Percentiles rank a stretch among this genome's conserved stretches.
Conservation (phyloP, 2,888 invertebrate species). For the Crossocerus cetratus region DNA sequence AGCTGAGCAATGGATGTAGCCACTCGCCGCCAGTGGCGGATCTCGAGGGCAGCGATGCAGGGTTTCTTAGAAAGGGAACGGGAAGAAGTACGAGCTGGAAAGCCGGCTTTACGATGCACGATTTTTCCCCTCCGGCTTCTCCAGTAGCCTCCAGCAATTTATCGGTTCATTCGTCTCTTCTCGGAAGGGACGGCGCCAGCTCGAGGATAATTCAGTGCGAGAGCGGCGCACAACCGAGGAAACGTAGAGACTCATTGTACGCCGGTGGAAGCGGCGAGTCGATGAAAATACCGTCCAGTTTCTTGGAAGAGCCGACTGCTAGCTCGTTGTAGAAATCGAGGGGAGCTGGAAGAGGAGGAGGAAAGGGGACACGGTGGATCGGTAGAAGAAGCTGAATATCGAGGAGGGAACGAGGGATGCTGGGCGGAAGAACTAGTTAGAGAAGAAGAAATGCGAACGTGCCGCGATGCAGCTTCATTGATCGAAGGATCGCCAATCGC, state of each 20-base stretch:
- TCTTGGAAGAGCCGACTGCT: constrained; percentile 7
- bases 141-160: constrained; percentile 3
- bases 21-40: too few species aligned
- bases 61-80: too few species aligned
- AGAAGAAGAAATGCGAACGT: constrained; percentile 60
- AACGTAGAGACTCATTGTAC: neutral
- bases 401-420: constrained; percentile 14
- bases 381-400: constrained; percentile 28
- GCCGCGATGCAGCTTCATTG: constrained; percentile 55
- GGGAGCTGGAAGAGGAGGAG: neutral
- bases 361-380: neutral
- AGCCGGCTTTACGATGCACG: neutral
- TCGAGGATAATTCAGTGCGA: neutral
- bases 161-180: constrained; percentile 30
- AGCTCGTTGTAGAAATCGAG: neutral
- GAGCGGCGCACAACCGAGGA: neutral
- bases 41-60: too few species aligned
- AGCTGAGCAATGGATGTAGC: too few species aligned
- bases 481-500: constrained; percentile 22
- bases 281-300: constrained; percentile 1
- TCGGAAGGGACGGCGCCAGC: constrained; percentile 8
- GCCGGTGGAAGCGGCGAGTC: neutral
- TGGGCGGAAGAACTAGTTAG: constrained; percentile 15
- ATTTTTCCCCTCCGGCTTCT: neutral
- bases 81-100: neutral